phyloP scores from a whole-genome alignment of 1,140 invertebrate genomes.

The Physella acuta region DNA sequence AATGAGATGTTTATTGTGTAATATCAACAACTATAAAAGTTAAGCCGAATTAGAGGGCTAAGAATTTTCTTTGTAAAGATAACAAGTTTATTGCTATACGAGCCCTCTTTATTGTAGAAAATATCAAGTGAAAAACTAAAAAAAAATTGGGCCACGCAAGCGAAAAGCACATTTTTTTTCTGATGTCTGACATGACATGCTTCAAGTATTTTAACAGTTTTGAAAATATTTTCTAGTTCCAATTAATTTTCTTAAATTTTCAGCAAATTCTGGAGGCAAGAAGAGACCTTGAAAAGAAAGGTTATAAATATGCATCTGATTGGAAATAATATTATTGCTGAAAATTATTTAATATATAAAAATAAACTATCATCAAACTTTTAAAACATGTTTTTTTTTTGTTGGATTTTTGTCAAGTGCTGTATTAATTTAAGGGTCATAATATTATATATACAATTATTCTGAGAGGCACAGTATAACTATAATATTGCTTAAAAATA shows the following conservation, averaged over 20 bases:
- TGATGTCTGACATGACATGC: neutral
- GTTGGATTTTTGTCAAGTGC: no score
- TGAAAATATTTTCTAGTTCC: neutral
- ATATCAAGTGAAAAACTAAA: neutral
- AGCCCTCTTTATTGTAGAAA: no score
- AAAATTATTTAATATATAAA: no score
- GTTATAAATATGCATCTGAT: constrained; percentile 7
- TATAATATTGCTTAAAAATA: no score
- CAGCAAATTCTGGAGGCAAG: neutral
- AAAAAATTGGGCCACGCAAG: neutral
- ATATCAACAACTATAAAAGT: no score
- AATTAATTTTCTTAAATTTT: no score
- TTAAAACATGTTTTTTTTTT: no score
- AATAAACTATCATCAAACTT: no score
- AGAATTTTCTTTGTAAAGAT: neutral
- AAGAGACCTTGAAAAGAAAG: constrained; percentile 3
- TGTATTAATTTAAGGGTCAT: no score
- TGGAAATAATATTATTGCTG: constrained; percentile 9
- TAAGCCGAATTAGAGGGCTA: neutral
- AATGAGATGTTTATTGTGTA: no score
- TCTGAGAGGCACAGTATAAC: no score
- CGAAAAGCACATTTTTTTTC: neutral
- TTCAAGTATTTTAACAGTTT: neutral
- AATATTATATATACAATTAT: no score
- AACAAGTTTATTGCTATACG: neutral